Percentiles rank a stretch among this genome's conserved stretches.
These are phyloP conservation scores for Psittacula echo DNA, from an alignment of 2,797 vertebrate genomes.

Conservation along the genomic window DNA sequence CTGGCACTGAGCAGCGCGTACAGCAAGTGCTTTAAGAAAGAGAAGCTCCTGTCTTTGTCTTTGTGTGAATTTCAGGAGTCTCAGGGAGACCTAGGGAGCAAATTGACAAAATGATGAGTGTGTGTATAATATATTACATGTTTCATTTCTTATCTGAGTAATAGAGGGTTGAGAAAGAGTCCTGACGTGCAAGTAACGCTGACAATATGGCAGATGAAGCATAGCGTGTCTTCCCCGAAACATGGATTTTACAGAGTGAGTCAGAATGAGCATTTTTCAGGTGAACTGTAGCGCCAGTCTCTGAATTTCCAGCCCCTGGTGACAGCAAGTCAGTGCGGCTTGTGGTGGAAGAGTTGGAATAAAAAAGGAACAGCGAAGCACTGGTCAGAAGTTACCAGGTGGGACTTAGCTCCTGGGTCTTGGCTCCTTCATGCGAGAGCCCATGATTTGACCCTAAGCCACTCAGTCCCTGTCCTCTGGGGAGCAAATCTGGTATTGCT, in stretches of 20 bases:
- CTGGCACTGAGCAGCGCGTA: not conserved
- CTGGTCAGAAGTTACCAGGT: rapidly evolving
- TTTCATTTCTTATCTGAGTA: not conserved
- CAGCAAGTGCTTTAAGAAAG: not conserved
- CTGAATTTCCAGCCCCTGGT: not conserved
- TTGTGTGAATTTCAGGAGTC: not conserved
- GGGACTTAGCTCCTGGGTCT: not conserved
- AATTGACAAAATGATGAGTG: not conserved
- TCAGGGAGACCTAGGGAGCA: not conserved
- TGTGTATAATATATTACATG: not conserved
- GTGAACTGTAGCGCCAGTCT: not conserved
- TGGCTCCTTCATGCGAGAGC: rapidly evolving
- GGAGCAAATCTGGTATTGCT: not conserved
- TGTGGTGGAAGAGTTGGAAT: not conserved
- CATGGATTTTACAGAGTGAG: not conserved
- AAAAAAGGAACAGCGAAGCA: not conserved
- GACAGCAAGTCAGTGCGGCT: not conserved
- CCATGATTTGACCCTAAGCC: not conserved
- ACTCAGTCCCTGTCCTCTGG: not conserved
- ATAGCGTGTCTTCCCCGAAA: not conserved
- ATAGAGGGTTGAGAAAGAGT: not conserved
- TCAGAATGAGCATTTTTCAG: not conserved
- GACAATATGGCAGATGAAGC: not conserved
- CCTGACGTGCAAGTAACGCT: not conserved
- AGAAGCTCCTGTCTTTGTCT: not conserved